Evolutionary conservation across 2,888 invertebrate genomes (phyloP), one percentile per base, ranked within the genome.

Genomic region (Sphaerophoria rueppellii): DNA sequence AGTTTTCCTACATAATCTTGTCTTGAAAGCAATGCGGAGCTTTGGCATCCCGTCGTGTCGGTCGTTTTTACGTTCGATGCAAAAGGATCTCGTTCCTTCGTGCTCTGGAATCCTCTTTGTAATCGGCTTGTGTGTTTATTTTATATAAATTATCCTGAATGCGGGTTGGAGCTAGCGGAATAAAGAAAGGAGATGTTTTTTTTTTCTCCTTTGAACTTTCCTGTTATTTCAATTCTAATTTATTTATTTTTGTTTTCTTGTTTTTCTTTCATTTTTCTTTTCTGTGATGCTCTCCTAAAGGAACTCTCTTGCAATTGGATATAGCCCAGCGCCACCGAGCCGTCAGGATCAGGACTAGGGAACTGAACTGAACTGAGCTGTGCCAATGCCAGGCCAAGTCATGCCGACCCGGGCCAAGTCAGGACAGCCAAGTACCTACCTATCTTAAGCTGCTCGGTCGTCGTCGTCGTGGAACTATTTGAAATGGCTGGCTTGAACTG

Each of bases 41-140:
- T 57, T 24, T 63, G 37, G 16, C 9, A 7, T 6, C 40, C 40
- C 46, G 52, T 58, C 70, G 65, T 60, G 43, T 63, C 52, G 73
- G 67, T 73, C 14, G 14, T 58, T 16, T 16, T 50, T 24, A 7
- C 6, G 50, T 9, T 52, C 32, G 24, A 24, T 24, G 24, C 24
- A 24, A 24, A 24, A 24, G 24, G 24, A 24, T 24, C 9, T 52
- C 52, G 24, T 7, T 52, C 52, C 12, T 2, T 65, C 35, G 16
- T 65, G 34, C 52, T 82, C 52, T 74, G 70, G 70, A 70, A 70
- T 82, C 75, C 67, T 75, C 65, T 83, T 83, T 83, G 83, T 83
- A 83, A 83, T 75, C 80, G 61, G 75, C 80, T 83, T 85, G 76
- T 85, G 72, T 85, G 81, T 85, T 85, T 85, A 81, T 85, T 81